Percentiles rank a stretch among this genome's conserved stretches.
These are phyloP conservation scores for Xenopus laevis DNA, from an alignment of 2,113 vertebrate genomes.

Conservation along the genomic window DNA sequence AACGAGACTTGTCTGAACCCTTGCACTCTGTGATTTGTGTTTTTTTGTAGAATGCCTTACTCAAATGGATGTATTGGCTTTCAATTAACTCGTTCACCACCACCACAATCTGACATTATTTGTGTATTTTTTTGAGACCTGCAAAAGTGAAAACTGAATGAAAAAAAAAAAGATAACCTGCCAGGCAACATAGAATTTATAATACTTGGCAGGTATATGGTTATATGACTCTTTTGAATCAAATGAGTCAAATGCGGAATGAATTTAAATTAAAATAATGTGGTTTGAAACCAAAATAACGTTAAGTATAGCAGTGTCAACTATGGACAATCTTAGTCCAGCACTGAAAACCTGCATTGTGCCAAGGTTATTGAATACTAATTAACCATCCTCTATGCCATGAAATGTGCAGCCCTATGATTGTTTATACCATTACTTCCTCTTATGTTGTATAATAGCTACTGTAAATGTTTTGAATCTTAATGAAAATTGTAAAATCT, in stretches of 20 bases:
- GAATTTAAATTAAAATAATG: too few relatives aligned
- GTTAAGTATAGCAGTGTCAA: too few relatives aligned
- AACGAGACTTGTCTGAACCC: neutral
- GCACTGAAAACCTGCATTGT: neutral
- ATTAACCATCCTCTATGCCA: too few relatives aligned
- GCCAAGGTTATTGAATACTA: neutral
- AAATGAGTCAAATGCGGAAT: too few relatives aligned
- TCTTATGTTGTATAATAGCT: constrained; percentile 43
- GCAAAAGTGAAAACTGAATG: too few relatives aligned
- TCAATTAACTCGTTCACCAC: neutral
- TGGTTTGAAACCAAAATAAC: neutral
- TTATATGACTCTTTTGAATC: too few relatives aligned
- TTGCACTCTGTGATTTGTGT: neutral
- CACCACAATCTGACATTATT: too few relatives aligned
- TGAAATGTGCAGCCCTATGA: neutral
- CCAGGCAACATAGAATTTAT: too few relatives aligned
- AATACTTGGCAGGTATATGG: too few relatives aligned
- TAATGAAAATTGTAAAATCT: constrained; percentile 56
- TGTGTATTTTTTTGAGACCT: too few relatives aligned
- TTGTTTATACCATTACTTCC: constrained; percentile 1
- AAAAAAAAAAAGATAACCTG: too few relatives aligned
- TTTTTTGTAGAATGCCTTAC: neutral
- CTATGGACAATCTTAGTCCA: too few relatives aligned
- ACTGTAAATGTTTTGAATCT: constrained; percentile 56
- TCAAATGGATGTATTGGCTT: neutral